A percentile compares a stretch with the other conserved stretches of the same genome.
These are phyloP conservation scores for Leptinotarsa lineolata DNA, from an alignment of 1,140 invertebrate species.

Conservation along the genomic window DNA sequence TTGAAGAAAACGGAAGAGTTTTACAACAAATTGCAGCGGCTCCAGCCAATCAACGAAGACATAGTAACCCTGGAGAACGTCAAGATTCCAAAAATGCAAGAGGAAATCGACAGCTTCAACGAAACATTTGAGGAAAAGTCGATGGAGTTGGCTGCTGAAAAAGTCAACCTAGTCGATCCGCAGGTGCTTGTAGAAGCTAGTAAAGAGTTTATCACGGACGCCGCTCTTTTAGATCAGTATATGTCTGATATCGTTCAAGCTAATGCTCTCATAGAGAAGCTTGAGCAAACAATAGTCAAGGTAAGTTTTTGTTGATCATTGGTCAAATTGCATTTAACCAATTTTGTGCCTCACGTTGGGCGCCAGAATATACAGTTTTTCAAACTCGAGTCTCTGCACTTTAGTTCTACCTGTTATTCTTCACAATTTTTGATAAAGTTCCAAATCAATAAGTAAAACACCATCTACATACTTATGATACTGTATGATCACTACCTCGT, in stretches of 20 bases:
- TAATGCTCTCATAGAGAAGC: slow-evolving; percentile 40
- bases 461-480: too few species aligned
- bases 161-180: slow-evolving; percentile 35
- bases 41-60: slow-evolving; percentile 47
- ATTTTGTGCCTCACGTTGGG: not conserved
- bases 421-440: too few species aligned
- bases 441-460: too few species aligned
- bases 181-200: slow-evolving; percentile 41
- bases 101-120: slow-evolving; percentile 33
- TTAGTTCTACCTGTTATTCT: too few species aligned
- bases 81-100: slow-evolving; percentile 37
- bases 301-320: slow-evolving; percentile 23
- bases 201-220: slow-evolving; percentile 44
- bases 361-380: not conserved
- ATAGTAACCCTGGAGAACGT: slow-evolving; percentile 35
- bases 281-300: slow-evolving; percentile 46
- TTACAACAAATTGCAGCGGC: slow-evolving; percentile 46
- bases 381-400: too few species aligned
- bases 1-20: slow-evolving; percentile 47
- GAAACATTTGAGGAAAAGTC: slow-evolving; percentile 35
- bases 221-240: slow-evolving; percentile 47
- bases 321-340: not conserved
- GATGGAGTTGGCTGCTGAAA: slow-evolving; percentile 37
- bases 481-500: too few species aligned
- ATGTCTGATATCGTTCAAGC: slow-evolving; percentile 41